phyloP scores from a whole-genome alignment of 2,888 invertebrate species.

The Phytoseiulus persimilis region DNA sequence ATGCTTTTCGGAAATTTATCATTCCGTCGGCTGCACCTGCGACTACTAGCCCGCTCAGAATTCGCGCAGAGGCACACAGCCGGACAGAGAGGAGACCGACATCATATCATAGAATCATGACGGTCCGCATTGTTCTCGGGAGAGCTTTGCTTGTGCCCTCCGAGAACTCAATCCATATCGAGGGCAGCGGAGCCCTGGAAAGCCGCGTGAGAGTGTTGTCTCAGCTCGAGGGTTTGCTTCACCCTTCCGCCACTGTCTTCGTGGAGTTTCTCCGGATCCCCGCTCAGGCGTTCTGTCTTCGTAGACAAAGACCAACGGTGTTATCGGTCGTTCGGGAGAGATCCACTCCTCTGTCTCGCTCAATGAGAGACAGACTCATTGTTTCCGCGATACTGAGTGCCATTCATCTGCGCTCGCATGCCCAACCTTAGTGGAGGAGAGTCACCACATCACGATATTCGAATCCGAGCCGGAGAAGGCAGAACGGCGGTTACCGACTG shows the following conservation, averaged over 20 bases:
- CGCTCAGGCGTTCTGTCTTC: not conserved
- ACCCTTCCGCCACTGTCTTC: not conserved
- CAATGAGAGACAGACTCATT: not conserved
- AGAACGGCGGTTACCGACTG: too few relatives aligned
- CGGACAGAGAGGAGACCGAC: not conserved
- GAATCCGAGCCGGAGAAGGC: not conserved
- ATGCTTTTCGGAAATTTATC: not conserved
- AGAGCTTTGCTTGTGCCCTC: not conserved
- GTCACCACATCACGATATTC: not conserved
- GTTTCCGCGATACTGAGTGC: not conserved
- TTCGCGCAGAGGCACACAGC: not conserved
- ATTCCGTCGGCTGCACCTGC: not conserved
- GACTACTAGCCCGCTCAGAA: not conserved
- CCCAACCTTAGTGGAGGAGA: not conserved
- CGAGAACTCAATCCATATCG: not conserved
- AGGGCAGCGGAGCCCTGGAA: not conserved
- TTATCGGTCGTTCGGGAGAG: not conserved
- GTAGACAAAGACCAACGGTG: not conserved
- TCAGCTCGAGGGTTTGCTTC: not conserved
- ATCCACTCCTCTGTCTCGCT: not conserved
- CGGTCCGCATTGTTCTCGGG: not conserved
- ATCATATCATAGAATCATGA: not conserved
- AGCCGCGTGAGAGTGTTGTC: not conserved
- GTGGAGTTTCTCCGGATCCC: not conserved
- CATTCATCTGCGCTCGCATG: not conserved